Evolutionary conservation across 2,113 vertebrate genomes (phyloP).

Genomic region (Oryzias celebensis): DNA sequence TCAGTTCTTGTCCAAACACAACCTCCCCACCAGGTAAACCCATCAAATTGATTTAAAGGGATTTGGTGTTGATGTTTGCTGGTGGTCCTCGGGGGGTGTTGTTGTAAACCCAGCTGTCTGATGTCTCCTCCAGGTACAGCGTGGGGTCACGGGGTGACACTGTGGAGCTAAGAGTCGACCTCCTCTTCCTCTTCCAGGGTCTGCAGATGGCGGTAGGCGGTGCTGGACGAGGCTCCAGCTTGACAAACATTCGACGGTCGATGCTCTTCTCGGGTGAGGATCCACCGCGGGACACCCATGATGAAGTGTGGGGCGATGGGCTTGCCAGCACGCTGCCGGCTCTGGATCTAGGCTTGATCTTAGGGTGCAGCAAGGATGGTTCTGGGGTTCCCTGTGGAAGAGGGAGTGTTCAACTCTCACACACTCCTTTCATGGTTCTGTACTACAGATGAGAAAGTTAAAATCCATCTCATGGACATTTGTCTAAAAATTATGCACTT

Average conservation of each 20-base stretch:
- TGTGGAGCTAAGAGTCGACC: conserved; percentile 73
- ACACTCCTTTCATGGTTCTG: conserved; percentile 76
- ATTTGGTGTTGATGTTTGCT: no score
- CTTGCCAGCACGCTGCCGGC: background rate
- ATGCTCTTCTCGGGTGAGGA: conserved; percentile 33
- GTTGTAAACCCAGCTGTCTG: conserved; percentile 10
- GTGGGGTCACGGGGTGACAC: conserved; percentile 39
- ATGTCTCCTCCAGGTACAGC: conserved; percentile 61
- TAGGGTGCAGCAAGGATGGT: conserved; percentile 69
- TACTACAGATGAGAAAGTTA: conserved; percentile 62
- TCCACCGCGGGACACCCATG: conserved; percentile 23
- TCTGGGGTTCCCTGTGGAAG: conserved; percentile 56
- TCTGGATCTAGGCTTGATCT: conserved; percentile 67
- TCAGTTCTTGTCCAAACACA: conserved; percentile 61
- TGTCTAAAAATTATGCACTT: conserved; percentile 71
- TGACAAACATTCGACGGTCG: conserved; percentile 53
- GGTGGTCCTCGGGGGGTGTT: background rate
- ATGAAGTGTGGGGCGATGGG: conserved; percentile 49
- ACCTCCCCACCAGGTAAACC: conserved; percentile 68
- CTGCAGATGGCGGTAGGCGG: conserved; percentile 58
- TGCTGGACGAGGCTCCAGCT: conserved; percentile 13
- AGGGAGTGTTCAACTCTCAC: conserved; percentile 62
- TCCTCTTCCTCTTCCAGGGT: conserved; percentile 73
- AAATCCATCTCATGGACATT: conserved; percentile 1
- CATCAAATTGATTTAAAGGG: background rate